Percentiles rank a stretch among this genome's conserved stretches.
Evolutionary conservation across 2,888 invertebrate species (phyloP).

Genomic region (Clistopyga incitator): DNA sequence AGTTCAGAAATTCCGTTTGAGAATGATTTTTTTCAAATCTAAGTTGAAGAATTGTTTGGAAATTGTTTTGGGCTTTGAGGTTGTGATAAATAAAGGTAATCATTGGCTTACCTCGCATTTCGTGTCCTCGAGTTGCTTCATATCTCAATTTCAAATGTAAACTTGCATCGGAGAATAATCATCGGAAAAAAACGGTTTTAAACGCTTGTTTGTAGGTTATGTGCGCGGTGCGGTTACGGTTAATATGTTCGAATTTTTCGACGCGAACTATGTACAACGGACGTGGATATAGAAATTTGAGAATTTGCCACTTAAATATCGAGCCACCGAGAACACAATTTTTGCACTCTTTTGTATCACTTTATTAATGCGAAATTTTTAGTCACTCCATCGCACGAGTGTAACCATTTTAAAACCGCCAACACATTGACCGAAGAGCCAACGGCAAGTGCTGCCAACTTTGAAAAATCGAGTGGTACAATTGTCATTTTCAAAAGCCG

Average conservation of each 20-base stretch:
- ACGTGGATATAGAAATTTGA: background rate
- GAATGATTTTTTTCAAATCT: background rate
- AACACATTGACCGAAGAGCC: constrained; percentile 48
- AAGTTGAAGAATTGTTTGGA: background rate
- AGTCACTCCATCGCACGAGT: constrained; percentile 71
- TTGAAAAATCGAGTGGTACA: background rate
- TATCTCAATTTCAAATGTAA: constrained; percentile 68
- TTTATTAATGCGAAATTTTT: constrained; percentile 46
- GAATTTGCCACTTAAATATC: constrained; percentile 29
- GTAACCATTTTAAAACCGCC: constrained; percentile 78
- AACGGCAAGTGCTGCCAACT: constrained; percentile 35
- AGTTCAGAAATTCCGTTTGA: background rate
- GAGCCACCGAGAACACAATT: constrained; percentile 41
- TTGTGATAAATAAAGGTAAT: background rate
- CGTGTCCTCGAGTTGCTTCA: constrained; percentile 80
- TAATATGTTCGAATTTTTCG: constrained; percentile 43
- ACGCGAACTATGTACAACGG: background rate
- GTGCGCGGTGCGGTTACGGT: constrained; percentile 53
- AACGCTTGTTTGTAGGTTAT: constrained; percentile 68
- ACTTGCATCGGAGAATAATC: constrained; percentile 59
- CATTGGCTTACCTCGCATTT: constrained; percentile 78
- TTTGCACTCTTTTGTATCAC: constrained; percentile 21
- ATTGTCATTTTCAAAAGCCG: background rate
- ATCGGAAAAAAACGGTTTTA: constrained; percentile 59
- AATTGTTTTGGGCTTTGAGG: background rate